These are phyloP conservation scores for Furnarius figulus DNA, from an alignment of 2,113 vertebrate genomes.

Conservation along the genomic window DNA sequence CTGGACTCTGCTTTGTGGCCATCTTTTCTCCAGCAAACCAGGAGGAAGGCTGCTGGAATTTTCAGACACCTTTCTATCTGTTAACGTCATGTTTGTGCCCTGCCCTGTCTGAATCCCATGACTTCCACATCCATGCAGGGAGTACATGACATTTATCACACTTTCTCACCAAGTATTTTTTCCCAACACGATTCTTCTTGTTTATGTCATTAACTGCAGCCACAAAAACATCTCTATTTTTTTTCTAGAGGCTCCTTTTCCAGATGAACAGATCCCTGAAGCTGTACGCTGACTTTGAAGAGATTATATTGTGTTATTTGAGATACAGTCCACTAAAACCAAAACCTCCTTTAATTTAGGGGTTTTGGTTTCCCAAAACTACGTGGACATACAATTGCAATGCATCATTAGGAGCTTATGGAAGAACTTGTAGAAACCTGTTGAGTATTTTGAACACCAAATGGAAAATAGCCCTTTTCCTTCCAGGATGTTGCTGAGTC, in stretches of 20 bases:
- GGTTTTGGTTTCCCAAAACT: not conserved
- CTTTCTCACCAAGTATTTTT: not conserved
- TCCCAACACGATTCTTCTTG: not conserved
- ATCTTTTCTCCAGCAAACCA: not conserved
- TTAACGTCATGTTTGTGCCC: not conserved
- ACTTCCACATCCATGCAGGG: not conserved
- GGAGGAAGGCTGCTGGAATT: not conserved
- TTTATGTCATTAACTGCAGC: not conserved
- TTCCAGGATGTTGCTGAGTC: rapidly evolving
- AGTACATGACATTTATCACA: not conserved
- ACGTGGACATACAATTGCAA: rapidly evolving
- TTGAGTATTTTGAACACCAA: not conserved
- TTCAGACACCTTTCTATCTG: not conserved
- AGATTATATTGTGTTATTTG: not conserved
- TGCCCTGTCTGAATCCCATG: not conserved
- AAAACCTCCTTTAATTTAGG: not conserved
- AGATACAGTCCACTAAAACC: not conserved
- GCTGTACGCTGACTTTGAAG: not conserved
- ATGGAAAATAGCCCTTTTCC: not conserved
- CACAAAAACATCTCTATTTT: not conserved
- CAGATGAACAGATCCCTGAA: not conserved
- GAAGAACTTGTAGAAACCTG: not conserved
- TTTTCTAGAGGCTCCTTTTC: not conserved
- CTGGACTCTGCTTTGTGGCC: not conserved
- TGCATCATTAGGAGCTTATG: not conserved